Evolutionary conservation across 2,888 invertebrate species (phyloP).

Genomic region (Theodoxus fluviatilis): DNA sequence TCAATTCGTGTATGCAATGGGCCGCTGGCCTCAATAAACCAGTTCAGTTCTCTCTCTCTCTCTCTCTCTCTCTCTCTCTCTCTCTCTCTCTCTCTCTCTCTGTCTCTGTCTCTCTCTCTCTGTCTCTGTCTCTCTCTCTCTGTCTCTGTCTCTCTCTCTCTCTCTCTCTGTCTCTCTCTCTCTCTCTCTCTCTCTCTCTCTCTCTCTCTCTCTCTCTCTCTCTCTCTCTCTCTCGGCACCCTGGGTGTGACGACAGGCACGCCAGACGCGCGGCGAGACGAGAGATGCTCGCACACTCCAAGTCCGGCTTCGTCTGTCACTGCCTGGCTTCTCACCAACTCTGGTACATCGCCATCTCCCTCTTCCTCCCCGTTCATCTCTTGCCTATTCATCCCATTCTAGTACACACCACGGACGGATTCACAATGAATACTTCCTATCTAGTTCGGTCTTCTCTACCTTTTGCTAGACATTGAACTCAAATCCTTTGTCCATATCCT

Average conservation of each 20-base stretch:
- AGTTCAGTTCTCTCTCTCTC: neutral
- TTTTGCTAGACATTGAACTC: too few species aligned
- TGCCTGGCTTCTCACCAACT: neutral
- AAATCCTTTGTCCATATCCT: too few species aligned
- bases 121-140: neutral
- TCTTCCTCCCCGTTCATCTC: too few species aligned
- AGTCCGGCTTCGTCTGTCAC: neutral
- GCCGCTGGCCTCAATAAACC: neutral
- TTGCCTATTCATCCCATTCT: too few species aligned
- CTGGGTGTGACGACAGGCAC: too few species aligned
- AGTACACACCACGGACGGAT: too few species aligned
- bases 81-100: neutral
- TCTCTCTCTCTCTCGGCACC: neutral
- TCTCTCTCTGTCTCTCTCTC: constrained; percentile 12
- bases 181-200: constrained; percentile 11
- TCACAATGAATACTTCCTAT: too few species aligned
- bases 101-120: neutral
- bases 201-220: neutral
- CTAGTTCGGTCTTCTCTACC: too few species aligned
- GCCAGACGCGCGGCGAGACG: too few species aligned
- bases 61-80: constrained; percentile 9
- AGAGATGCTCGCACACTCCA: neutral
- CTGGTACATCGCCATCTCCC: too few species aligned
- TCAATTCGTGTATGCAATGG: neutral
- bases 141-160: neutral